Conservation (phyloP, 2,888 invertebrate genomes). For the Drosophila macrospina region DNA sequence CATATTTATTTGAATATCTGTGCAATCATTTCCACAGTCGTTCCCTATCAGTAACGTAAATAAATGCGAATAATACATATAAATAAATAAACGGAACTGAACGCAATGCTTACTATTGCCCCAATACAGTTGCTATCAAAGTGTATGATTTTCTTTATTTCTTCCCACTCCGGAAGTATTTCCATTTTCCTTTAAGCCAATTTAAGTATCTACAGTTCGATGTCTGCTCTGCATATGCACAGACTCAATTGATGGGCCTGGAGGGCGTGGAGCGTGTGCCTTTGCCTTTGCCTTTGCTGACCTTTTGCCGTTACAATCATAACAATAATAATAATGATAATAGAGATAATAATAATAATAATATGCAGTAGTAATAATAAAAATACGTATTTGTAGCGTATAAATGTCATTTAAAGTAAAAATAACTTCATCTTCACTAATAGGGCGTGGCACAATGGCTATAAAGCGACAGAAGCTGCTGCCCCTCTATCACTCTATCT, state of each 20-base stretch:
- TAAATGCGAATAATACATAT: slow-evolving; percentile 5
- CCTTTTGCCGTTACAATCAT: slow-evolving; percentile 22
- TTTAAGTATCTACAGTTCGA: slow-evolving; percentile 13
- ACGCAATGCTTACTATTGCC: neutral
- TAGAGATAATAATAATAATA: slow-evolving; percentile 36
- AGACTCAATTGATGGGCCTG: neutral
- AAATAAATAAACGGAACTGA: slow-evolving; percentile 1
- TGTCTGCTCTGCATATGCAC: slow-evolving; percentile 4
- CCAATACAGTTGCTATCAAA: too few relatives aligned
- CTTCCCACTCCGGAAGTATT: slow-evolving; percentile 3
- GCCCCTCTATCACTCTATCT: neutral
- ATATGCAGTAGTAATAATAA: slow-evolving; percentile 27
- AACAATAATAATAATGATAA: slow-evolving; percentile 27
- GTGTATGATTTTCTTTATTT: slow-evolving; percentile 2
- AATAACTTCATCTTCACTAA: slow-evolving; percentile 76
- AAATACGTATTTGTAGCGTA: slow-evolving; percentile 64
- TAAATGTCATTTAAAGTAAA: slow-evolving; percentile 77
- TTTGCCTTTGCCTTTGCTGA: neutral
- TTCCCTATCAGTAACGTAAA: neutral
- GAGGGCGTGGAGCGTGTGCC: neutral
- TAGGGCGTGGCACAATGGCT: slow-evolving; percentile 14
- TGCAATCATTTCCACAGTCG: neutral
- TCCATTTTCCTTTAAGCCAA: slow-evolving; percentile 26
- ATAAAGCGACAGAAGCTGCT: slow-evolving; percentile 13
- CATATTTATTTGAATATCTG: neutral